Percentiles rank a stretch among this genome's conserved stretches.
Conservation (phyloP, 2,797 vertebrate genomes). For the Avahi laniger region DNA sequence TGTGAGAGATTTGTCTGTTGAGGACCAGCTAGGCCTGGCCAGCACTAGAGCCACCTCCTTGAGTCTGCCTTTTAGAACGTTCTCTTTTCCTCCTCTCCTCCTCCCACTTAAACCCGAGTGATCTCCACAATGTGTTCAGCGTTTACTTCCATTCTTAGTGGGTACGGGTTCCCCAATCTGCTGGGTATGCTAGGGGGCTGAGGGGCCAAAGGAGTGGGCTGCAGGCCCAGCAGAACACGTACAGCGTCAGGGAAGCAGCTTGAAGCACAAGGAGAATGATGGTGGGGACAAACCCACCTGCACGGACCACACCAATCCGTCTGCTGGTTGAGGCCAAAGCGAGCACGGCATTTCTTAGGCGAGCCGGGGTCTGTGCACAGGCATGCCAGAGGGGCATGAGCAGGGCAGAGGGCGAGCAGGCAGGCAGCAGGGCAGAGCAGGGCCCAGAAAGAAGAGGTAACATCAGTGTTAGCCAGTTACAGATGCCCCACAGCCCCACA, state of each 20-base stretch:
- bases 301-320: conserved; percentile 99
- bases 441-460: conserved; percentile 88
- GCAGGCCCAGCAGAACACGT: conserved; percentile 63
- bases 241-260: conserved; percentile 75
- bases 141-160: neutral
- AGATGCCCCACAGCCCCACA: conserved; percentile 60
- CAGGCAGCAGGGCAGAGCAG: conserved; percentile 81
- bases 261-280: conserved; percentile 72
- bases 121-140: neutral
- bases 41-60: neutral
- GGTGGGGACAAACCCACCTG: conserved; percentile 95
- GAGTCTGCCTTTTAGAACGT: neutral
- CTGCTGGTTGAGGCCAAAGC: conserved; percentile 99
- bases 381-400: conserved; percentile 89
- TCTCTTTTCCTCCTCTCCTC: neutral
- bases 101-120: neutral
- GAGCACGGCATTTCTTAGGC: conserved; percentile 99
- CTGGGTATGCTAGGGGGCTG: neutral
- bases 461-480: conserved; percentile 84
- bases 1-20: neutral
- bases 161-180: neutral
- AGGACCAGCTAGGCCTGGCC: neutral
- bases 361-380: conserved; percentile 97
- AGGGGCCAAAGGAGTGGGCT: conserved; percentile 8
- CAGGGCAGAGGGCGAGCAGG: conserved; percentile 86